These are phyloP conservation scores for Aselliscus stoliczkanus DNA, from an alignment of 2,797 vertebrate genomes.

Conservation along the genomic window DNA sequence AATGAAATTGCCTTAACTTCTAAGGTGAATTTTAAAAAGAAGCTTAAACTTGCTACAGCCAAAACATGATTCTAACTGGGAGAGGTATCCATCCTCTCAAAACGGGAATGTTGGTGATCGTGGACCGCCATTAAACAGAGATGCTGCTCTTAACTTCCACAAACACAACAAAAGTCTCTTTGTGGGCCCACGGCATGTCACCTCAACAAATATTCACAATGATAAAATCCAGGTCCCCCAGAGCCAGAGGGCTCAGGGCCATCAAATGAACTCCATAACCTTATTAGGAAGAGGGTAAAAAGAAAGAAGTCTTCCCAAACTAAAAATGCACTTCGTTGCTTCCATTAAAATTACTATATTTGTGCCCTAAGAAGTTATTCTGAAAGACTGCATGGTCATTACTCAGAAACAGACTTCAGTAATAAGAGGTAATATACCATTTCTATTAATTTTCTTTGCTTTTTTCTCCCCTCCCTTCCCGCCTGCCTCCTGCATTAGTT, in stretches of 20 bases:
- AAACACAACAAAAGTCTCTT: conserved; percentile 10
- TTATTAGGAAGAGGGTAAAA: conserved; percentile 34
- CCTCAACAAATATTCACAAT: conserved; percentile 14
- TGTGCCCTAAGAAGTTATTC: neutral
- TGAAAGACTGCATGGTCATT: neutral
- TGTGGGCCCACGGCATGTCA: neutral
- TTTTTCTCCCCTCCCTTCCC: neutral
- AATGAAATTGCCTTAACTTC: conserved; percentile 9
- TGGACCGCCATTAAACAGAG: neutral
- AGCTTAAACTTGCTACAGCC: neutral
- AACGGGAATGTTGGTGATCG: neutral
- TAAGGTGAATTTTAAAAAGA: neutral
- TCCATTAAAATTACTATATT: conserved; percentile 2
- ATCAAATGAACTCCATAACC: conserved; percentile 19
- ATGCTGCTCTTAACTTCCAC: neutral
- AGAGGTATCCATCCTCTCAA: neutral
- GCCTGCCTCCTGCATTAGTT: neutral
- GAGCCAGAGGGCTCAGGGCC: conserved; percentile 1
- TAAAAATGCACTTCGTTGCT: neutral
- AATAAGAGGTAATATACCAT: neutral
- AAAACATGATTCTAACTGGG: neutral
- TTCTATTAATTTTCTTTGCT: neutral
- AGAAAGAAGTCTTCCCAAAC: conserved; percentile 8
- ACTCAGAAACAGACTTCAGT: neutral
- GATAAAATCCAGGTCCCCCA: neutral